Evolutionary conservation across 2,888 invertebrate genomes (phyloP), one percentile per base, ranked within the genome.

Genomic region (Andrena trimmerana): DNA sequence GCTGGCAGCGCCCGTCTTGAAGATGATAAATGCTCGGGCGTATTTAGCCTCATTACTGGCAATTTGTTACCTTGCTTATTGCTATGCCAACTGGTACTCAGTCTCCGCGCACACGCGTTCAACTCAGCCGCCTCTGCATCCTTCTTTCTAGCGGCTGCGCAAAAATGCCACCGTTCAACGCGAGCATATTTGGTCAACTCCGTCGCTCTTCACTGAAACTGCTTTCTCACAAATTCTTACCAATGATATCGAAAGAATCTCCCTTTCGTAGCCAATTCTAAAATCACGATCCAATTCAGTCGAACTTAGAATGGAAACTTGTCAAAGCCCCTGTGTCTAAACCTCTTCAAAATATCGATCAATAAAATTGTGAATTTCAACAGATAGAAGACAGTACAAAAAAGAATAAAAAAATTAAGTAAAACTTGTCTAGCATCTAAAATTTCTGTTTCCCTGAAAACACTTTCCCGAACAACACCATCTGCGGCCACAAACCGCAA

Each of bases 21-120:
- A 67, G 80, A 88, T 90, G 90, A 91, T 90, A 89, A 91, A 90
- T 90, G 88, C 83, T 82, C 71, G 63, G 59, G 60, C 78, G 85
- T 89, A 88, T 90, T 90, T 89, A 89, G 85, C 84, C 90, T 90
- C 88, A 87, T 91, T 90, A 89, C 88, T 78, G 83, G 85, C 85
- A 87, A 90, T 91, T 90, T 89, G 89, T 91, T 90, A 90, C 85
- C 83, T 75, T 66, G 68, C 81, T 72, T 80, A 80, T 86, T 65
- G 77, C 63, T n/a, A 60, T 59, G 68, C 69, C 63, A 59, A 57
- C 33, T 31, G 59, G 57, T 31, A 70, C 70, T 16, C 70, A 60
- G 36, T 62, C 59, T 24, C 59, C 48, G 68, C 72, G 27, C 57
- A 31, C 20, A 66, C 42, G 5, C 13, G 4, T 42, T 70, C 62